A percentile compares a stretch with the other conserved stretches of the same genome.
These are phyloP conservation scores for Dolichomitus sp. DNA, from an alignment of 2,888 invertebrate species.

Conservation along the genomic window DNA sequence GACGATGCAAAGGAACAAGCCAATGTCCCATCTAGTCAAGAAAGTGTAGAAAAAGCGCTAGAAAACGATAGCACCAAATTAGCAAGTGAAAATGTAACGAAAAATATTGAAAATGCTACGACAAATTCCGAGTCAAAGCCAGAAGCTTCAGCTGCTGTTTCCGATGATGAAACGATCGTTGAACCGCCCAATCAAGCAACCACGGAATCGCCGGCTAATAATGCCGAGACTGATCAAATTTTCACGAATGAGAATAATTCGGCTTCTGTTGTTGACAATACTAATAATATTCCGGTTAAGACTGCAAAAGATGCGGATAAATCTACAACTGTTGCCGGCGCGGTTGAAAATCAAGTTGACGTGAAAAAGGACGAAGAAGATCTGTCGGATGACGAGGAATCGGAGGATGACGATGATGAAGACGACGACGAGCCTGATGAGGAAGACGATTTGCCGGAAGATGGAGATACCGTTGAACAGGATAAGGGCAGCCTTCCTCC, in stretches of 20 bases:
- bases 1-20: not conserved
- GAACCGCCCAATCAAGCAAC: not conserved
- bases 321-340: not conserved
- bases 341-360: constrained; percentile 1
- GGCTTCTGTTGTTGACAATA: not conserved
- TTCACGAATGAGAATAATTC: constrained; percentile 1
- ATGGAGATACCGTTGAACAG: not conserved
- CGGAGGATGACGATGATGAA: constrained; percentile 52
- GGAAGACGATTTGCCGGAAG: constrained; percentile 19
- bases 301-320: not conserved
- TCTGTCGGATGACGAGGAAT: constrained; percentile 70
- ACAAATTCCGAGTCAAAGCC: not conserved
- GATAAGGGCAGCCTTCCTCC: not conserved
- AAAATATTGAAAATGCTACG: not conserved
- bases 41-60: not conserved
- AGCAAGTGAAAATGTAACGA: not conserved
- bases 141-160: not conserved
- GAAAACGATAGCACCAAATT: not conserved
- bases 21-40: constrained; percentile 10
- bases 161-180: not conserved
- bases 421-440: constrained; percentile 16
- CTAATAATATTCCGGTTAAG: not conserved
- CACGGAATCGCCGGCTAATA: not conserved
- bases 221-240: not conserved
- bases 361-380: constrained; percentile 68